A percentile compares a stretch with the other conserved stretches of the same genome.
phyloP scores from a whole-genome alignment of 2,888 invertebrate genomes.

The Trissonchulus latispiculum region DNA sequence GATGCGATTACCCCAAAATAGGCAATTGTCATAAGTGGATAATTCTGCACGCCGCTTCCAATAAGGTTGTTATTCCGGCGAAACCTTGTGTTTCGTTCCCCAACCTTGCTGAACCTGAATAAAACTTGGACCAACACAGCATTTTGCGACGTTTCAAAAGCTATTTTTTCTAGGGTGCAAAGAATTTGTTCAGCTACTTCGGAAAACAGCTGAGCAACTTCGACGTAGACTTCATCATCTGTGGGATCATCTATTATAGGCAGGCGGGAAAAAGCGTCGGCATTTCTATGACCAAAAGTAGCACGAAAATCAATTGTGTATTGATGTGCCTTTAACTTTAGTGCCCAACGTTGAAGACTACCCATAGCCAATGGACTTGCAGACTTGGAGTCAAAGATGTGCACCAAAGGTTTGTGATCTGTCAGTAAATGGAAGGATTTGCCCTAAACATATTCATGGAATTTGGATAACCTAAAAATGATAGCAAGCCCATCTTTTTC shows the following conservation, averaged over 20 bases:
- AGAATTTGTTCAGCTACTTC: not conserved
- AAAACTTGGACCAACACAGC: not conserved
- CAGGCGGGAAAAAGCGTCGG: slow-evolving; percentile 33
- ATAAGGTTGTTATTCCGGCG: too few species aligned
- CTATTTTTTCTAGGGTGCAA: not conserved
- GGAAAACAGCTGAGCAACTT: not conserved
- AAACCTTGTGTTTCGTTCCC: too few species aligned
- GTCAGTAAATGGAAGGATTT: slow-evolving; percentile 40
- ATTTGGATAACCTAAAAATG: slow-evolving; percentile 43
- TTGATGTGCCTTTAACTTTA: slow-evolving; percentile 37
- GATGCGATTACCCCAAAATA: too few species aligned
- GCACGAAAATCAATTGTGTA: too few species aligned
- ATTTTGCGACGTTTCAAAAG: not conserved
- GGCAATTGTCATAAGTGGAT: too few species aligned
- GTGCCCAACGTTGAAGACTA: slow-evolving; percentile 33
- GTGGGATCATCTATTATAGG: not conserved
- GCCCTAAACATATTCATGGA: slow-evolving; percentile 28
- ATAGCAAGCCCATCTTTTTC: slow-evolving; percentile 27
- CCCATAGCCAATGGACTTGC: slow-evolving; percentile 29
- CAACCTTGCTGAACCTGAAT: too few species aligned
- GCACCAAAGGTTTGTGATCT: not conserved
- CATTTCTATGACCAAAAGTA: slow-evolving; percentile 32
- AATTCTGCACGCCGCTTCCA: too few species aligned
- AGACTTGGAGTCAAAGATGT: slow-evolving; percentile 34
- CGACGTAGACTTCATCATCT: not conserved